Percentiles rank a stretch among this genome's conserved stretches.
phyloP scores from a whole-genome alignment of 2,888 invertebrate genomes.

The Alloplasta piceator region DNA sequence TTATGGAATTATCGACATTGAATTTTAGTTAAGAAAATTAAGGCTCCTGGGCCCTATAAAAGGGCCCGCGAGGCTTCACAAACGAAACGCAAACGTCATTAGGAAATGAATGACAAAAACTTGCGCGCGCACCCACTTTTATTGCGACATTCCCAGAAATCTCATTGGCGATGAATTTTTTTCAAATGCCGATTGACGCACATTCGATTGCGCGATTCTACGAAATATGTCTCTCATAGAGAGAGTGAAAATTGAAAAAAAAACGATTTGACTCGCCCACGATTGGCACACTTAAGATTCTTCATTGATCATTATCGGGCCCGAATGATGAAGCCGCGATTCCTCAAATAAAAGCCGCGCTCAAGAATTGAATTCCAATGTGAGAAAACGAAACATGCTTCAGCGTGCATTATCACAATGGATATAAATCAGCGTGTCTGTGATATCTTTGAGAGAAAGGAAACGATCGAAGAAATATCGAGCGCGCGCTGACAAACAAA shows the following conservation, averaged over 20 bases:
- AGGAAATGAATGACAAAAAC: too few species aligned
- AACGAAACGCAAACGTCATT: too few species aligned
- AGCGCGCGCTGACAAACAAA: background rate
- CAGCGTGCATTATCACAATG: too few species aligned
- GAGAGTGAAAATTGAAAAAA: too few species aligned
- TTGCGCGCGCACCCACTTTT: too few species aligned
- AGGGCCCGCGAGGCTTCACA: too few species aligned
- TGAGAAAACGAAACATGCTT: constrained; percentile 4
- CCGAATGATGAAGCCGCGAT: background rate
- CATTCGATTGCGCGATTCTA: constrained; percentile 43
- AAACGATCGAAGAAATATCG: background rate
- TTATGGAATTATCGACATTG: too few species aligned
- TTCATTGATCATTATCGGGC: constrained; percentile 21
- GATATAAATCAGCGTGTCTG: background rate
- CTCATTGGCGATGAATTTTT: too few species aligned
- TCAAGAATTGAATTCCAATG: background rate
- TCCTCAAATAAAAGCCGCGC: constrained; percentile 4
- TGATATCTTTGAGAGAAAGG: background rate
- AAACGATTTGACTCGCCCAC: constrained; percentile 35
- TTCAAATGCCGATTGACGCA: background rate
- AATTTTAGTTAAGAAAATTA: too few species aligned
- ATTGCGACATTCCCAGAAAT: too few species aligned
- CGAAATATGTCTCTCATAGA: constrained; percentile 11
- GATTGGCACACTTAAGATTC: constrained; percentile 26
- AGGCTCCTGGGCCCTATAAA: too few species aligned